Evolutionary conservation across 2,113 vertebrate species (phyloP).

Genomic region (Stegastes partitus): DNA sequence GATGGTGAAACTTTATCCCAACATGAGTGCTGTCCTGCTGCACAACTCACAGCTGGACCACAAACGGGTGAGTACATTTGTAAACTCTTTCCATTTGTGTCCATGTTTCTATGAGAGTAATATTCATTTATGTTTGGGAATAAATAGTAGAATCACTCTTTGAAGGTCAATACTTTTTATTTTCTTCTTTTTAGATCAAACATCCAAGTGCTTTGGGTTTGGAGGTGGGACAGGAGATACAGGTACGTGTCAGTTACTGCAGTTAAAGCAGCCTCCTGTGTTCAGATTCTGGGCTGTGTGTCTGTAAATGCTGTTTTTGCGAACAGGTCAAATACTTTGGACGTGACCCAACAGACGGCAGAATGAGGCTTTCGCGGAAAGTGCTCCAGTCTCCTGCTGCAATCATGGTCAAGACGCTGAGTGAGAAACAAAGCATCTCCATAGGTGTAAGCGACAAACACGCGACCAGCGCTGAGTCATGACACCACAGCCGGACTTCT

Average conservation of each 20-base stretch:
- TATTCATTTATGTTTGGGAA: not conserved
- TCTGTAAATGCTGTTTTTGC: slow-evolving; percentile 44
- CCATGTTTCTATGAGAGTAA: not conserved
- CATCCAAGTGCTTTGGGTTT: slow-evolving; percentile 95
- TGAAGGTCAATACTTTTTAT: accelerated
- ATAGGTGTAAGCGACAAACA: slow-evolving; percentile 77
- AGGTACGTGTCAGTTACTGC: slow-evolving; percentile 83
- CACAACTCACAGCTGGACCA: slow-evolving; percentile 98
- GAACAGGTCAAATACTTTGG: slow-evolving; percentile 98
- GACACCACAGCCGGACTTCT: slow-evolving; percentile 30
- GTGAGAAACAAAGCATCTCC: slow-evolving; percentile 91
- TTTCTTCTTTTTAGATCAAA: slow-evolving; percentile 88
- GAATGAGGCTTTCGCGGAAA: slow-evolving; percentile 97
- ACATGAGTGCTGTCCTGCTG: slow-evolving; percentile 96
- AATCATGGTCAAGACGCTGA: slow-evolving; percentile 87
- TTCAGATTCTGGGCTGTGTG: slow-evolving; percentile 9
- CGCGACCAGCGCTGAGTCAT: slow-evolving; percentile 43
- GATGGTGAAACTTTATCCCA: slow-evolving; percentile 97
- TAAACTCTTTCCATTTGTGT: not conserved
- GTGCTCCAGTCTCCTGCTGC: slow-evolving; percentile 92
- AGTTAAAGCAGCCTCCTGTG: not conserved
- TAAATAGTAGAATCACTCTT: not conserved
- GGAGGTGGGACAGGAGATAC: slow-evolving; percentile 96
- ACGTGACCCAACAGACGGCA: slow-evolving; percentile 95
- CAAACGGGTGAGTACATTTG: slow-evolving; percentile 88